phyloP scores from a whole-genome alignment of 2,888 invertebrate species.

The Diadromus collaris region DNA sequence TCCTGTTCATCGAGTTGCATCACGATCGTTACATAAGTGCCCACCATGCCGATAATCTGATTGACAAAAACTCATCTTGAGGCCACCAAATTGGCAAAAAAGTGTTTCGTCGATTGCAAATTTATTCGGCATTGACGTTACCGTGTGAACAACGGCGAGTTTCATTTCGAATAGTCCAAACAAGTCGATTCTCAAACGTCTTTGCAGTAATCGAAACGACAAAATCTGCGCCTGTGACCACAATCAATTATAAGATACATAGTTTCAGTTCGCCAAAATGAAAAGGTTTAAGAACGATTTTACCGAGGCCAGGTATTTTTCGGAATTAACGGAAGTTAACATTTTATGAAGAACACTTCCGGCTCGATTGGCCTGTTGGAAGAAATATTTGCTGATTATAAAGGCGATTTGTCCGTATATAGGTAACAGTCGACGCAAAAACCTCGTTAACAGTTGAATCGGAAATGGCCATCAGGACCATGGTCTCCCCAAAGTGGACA shows the following conservation, averaged over 20 bases:
- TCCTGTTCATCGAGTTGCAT: conserved; percentile 21
- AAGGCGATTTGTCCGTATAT: too few relatives aligned
- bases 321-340: conserved; percentile 8
- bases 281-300: not conserved
- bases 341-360: conserved; percentile 40
- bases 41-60: conserved; percentile 45
- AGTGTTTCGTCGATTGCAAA: not conserved
- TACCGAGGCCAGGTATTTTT: conserved; percentile 24
- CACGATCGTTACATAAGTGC: conserved; percentile 35
- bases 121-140: not conserved
- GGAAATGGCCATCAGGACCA: not conserved
- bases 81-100: not conserved
- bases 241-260: conserved; percentile 4
- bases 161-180: conserved; percentile 33
- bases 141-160: conserved; percentile 22
- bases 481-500: not conserved
- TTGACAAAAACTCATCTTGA: not conserved
- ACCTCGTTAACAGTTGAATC: conserved; percentile 15
- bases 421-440: too few relatives aligned
- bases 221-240: conserved; percentile 22
- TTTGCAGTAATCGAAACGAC: conserved; percentile 39
- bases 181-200: conserved; percentile 33
- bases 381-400: conserved; percentile 22
- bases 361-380: conserved; percentile 45
- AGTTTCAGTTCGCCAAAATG: not conserved